phyloP scores from a whole-genome alignment of 2,888 invertebrate species.

The Stomorhina lunata region DNA sequence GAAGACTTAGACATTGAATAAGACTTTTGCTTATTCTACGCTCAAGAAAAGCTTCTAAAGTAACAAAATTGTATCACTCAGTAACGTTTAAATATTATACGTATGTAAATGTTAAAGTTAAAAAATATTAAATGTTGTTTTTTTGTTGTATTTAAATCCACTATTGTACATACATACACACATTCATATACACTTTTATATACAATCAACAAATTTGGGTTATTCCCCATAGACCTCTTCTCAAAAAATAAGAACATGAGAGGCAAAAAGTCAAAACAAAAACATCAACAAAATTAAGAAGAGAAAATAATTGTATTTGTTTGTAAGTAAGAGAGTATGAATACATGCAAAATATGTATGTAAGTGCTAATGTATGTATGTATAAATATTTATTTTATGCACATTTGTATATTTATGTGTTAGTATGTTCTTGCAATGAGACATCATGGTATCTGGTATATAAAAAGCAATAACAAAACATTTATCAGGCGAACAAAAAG shows the following conservation, averaged over 20 bases:
- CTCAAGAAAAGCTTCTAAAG: no score
- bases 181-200: conserved; percentile 2
- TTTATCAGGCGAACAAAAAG: no score
- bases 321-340: not conserved
- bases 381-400: not conserved
- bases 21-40: no score
- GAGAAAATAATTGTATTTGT: not conserved
- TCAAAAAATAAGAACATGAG: conserved; percentile 22
- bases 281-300: conserved; percentile 18
- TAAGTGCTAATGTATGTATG: not conserved
- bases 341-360: not conserved
- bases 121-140: no score
- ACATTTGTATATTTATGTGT: not conserved
- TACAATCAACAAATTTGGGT: conserved; percentile 60
- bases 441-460: not conserved
- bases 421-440: not conserved
- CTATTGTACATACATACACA: not conserved
- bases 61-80: no score
- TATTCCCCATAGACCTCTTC: conserved; percentile 42
- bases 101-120: no score
- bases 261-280: conserved; percentile 36
- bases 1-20: no score
- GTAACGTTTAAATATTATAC: no score
- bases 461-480: not conserved
- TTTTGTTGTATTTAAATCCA: no score